Evolutionary conservation across 2,888 invertebrate species (phyloP), one percentile per base, ranked within the genome.

Genomic region (Ceratothoa steindachneri): DNA sequence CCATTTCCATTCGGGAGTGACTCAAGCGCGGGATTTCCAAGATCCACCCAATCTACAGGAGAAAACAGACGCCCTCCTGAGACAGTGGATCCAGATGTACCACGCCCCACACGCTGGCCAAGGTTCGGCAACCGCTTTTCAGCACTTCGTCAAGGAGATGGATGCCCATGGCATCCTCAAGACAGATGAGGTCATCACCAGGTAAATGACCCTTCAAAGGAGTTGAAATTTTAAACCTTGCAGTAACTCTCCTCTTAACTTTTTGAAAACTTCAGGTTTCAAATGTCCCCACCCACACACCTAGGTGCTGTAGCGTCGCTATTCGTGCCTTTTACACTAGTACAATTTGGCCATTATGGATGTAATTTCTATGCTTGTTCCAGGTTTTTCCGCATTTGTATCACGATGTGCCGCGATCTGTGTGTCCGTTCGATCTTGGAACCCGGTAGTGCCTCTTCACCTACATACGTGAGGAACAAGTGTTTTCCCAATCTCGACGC

Each of bases 401-500:
- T 96, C 0, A 96, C 97, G 84, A 91, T 97, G 88, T 97, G 97
- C 85, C 93, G 97, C 1, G 96, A 97, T 84, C 89, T 94, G 74
- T 95, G 96, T 51, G 97, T 97, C 84, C 89, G 95, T 74, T 89
- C 90, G 70, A 85, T 95, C 9, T 88, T 88, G 4, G 95, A 95
- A 81, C 67, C 67, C n/a, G 64, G 52, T 51, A 82, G 81, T 67
- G 65, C 80, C 64, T 60, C 73, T 5, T 72, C 77, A 71, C 80
- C 82, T 0, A 88, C 89, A 0, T 86, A 89, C 53, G 89, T 92
- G 0, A 88, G 97, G 80, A 91, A 93, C 75, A 97, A 97, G 84
- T 96, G 96, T 84, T 99, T 97, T 85, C 90, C 93, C 82, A 95
- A 95, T 82, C 88, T 98, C 80, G 98, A 98, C 85, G 95, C 97